These are phyloP conservation scores for Podarcis raffonei DNA, from an alignment of 2,113 vertebrate genomes.

Conservation along the genomic window DNA sequence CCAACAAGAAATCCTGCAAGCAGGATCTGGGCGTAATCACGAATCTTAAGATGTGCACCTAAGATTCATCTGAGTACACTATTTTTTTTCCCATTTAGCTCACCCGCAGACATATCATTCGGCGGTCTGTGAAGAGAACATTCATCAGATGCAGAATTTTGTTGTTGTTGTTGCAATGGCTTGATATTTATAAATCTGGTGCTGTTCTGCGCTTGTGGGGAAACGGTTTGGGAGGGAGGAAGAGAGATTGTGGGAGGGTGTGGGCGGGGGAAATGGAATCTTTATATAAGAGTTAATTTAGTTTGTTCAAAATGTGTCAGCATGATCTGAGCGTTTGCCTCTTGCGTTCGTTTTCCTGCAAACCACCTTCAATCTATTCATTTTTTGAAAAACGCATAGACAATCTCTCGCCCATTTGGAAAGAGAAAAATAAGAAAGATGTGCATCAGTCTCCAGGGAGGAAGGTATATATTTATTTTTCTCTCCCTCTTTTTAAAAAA, in stretches of 20 bases:
- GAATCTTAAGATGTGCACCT: too few relatives aligned
- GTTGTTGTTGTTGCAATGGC: too few relatives aligned
- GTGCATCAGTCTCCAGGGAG: too few relatives aligned
- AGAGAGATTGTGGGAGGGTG: too few relatives aligned
- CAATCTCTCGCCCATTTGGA: neutral
- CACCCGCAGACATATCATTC: fast-evolving
- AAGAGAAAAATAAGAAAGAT: neutral
- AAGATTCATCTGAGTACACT: fast-evolving
- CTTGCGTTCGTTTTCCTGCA: fast-evolving
- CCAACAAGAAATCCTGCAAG: conserved; percentile 13
- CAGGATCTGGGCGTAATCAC: conserved; percentile 6
- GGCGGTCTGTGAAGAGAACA: neutral
- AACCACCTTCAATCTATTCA: neutral
- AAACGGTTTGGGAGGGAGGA: neutral
- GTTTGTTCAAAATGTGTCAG: neutral
- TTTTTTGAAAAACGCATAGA: neutral
- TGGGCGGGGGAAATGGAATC: neutral
- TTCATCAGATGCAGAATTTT: neutral
- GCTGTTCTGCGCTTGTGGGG: fast-evolving
- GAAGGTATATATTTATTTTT: neutral
- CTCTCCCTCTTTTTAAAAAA: too few relatives aligned
- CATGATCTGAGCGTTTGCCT: neutral
- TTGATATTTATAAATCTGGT: neutral
- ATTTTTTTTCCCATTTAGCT: neutral
- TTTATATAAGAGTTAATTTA: neutral